Evolutionary conservation across 2,797 vertebrate genomes (phyloP).

Genomic region (Arrhamphus sclerolepis): DNA sequence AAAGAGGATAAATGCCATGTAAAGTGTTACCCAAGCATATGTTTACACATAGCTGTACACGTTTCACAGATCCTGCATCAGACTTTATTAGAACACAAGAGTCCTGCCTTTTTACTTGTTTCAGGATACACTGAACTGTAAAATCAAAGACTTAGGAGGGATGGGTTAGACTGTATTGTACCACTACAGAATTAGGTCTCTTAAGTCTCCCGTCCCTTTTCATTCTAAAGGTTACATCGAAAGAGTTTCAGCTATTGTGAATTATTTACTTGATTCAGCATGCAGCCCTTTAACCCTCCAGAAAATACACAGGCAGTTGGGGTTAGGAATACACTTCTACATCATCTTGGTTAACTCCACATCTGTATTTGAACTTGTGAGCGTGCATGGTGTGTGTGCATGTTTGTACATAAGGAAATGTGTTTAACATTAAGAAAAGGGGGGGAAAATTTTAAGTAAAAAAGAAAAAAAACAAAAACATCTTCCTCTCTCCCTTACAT

Average conservation of each 20-base stretch:
- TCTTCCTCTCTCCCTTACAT: conserved; percentile 10
- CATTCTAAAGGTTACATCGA: conserved; percentile 75
- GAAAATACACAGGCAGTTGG: conserved; percentile 72
- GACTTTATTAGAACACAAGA: conserved; percentile 3
- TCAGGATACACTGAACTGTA: conserved; percentile 16
- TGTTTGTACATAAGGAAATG: conserved; percentile 34
- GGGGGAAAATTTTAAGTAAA: no score
- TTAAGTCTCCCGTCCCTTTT: conserved; percentile 56
- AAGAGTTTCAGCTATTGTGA: conserved; percentile 85
- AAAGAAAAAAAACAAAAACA: no score
- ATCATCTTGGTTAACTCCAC: conserved; percentile 58
- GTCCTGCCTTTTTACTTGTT: conserved; percentile 23
- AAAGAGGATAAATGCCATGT: conserved; percentile 30
- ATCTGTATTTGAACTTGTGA: conserved; percentile 35
- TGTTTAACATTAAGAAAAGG: conserved; percentile 13
- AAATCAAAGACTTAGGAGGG: conserved; percentile 23
- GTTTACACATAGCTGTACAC: background rate
- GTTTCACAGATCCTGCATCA: conserved; percentile 7
- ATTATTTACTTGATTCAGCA: conserved; percentile 84
- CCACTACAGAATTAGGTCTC: conserved; percentile 41
- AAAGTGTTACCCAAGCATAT: conserved; percentile 11
- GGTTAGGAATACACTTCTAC: conserved; percentile 79
- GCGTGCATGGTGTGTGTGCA: conserved; percentile 7
- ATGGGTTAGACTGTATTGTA: conserved; percentile 38
- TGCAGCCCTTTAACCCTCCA: conserved; percentile 78